These are phyloP conservation scores for Meiosimyza decipiens DNA, from an alignment of 2,888 invertebrate genomes.

Conservation along the genomic window DNA sequence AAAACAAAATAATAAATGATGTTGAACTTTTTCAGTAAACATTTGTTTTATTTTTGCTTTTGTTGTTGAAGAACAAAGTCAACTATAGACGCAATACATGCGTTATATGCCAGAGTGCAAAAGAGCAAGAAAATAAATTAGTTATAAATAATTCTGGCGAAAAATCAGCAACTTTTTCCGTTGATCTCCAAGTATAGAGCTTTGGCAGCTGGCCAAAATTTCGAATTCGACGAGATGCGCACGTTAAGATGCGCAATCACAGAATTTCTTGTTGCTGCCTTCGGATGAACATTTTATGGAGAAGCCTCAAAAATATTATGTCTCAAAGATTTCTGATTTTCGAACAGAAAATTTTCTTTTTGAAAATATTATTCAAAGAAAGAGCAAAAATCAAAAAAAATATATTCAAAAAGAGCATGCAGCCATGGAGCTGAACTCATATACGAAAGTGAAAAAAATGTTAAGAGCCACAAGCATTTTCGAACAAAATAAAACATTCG, in stretches of 20 bases:
- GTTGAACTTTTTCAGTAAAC: background rate
- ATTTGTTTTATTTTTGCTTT: slow-evolving; percentile 11
- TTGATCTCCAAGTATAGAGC: slow-evolving; percentile 88
- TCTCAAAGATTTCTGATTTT: background rate
- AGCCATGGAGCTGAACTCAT: too few relatives aligned
- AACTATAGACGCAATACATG: slow-evolving; percentile 40
- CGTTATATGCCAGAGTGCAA: slow-evolving; percentile 43
- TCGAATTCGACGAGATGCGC: slow-evolving; percentile 60
- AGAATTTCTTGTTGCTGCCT: background rate
- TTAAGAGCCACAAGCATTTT: slow-evolving; percentile 17
- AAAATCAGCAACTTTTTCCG: slow-evolving; percentile 66
- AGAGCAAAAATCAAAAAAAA: background rate
- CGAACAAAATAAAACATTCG: too few relatives aligned
- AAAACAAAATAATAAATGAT: too few relatives aligned
- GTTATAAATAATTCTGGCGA: slow-evolving; percentile 67
- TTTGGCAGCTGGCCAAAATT: slow-evolving; percentile 80
- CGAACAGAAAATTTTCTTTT: background rate
- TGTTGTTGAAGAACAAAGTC: slow-evolving; percentile 38
- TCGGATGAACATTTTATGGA: background rate
- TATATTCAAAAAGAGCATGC: background rate
- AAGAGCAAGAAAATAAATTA: slow-evolving; percentile 50
- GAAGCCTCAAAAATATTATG: background rate
- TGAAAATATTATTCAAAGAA: background rate
- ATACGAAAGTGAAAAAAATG: slow-evolving; percentile 11
- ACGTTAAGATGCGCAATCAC: slow-evolving; percentile 51